Conservation (phyloP, 2,888 invertebrate genomes). For the Tiliacea citrago region DNA sequence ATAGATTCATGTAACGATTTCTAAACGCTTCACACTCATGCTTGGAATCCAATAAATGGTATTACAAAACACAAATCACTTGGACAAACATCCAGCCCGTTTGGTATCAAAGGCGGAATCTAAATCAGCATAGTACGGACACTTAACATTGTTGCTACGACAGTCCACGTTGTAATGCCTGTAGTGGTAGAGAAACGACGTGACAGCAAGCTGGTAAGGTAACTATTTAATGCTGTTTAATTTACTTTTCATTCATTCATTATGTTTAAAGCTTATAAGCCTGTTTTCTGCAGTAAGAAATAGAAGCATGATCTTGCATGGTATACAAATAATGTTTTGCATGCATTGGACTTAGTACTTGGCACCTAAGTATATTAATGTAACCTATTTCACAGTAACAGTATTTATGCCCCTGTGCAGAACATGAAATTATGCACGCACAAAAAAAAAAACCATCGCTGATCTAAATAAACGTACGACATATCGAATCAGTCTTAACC, state of each 20-base stretch:
- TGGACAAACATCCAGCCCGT: slow-evolving; percentile 51
- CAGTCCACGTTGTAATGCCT: slow-evolving; percentile 32
- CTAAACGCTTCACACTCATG: slow-evolving; percentile 43
- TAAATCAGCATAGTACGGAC: slow-evolving; percentile 52
- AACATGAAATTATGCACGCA: slow-evolving; percentile 9
- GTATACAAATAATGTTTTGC: neutral
- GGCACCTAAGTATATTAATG: neutral
- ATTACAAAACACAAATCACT: slow-evolving; percentile 60
- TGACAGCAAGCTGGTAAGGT: slow-evolving; percentile 28
- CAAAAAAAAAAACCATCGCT: slow-evolving; percentile 33
- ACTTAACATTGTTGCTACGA: slow-evolving; percentile 43
- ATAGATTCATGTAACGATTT: slow-evolving; percentile 31
- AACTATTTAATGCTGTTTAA: slow-evolving; percentile 18
- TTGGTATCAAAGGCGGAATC: slow-evolving; percentile 58
- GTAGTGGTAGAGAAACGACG: slow-evolving; percentile 45
- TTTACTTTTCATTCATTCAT: slow-evolving; percentile 23
- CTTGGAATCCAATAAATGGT: slow-evolving; percentile 35
- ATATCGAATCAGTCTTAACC: slow-evolving; percentile 37
- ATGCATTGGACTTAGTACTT: neutral
- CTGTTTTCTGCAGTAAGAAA: neutral
- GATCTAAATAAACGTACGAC: slow-evolving; percentile 41
- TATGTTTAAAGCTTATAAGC: slow-evolving; percentile 11
- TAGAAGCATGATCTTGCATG: neutral
- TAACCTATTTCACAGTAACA: neutral
- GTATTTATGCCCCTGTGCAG: neutral